Percentiles rank a stretch among this genome's conserved stretches.
Evolutionary conservation across 2,113 vertebrate species (phyloP).

Genomic region (Melanostigma gelatinosum): DNA sequence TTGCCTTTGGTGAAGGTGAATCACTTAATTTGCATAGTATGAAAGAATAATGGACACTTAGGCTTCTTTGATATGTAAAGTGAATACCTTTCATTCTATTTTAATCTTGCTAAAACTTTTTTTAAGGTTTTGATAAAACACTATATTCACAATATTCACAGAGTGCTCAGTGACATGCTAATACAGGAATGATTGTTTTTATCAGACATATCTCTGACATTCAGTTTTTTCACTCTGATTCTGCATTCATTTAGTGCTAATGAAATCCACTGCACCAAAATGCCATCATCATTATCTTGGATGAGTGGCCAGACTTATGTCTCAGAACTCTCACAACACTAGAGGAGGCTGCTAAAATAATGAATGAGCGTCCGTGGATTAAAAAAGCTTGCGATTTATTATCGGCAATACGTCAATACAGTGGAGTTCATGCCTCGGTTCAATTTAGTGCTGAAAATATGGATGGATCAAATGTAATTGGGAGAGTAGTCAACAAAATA

Average conservation of each 20-base stretch:
- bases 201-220: background rate
- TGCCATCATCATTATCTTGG: slow-evolving; percentile 51
- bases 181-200: slow-evolving; percentile 4
- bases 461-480: background rate
- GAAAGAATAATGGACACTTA: slow-evolving; percentile 15
- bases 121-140: slow-evolving; percentile 8
- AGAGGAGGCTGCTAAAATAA: slow-evolving; percentile 12
- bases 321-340: slow-evolving; percentile 19
- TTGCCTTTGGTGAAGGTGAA: slow-evolving; percentile 33
- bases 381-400: slow-evolving; percentile 1
- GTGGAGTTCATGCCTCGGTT: no score
- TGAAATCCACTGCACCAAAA: slow-evolving; percentile 49
- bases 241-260: slow-evolving; percentile 40
- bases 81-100: slow-evolving; percentile 2
- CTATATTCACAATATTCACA: background rate
- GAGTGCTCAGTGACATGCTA: background rate
- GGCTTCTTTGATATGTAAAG: slow-evolving; percentile 14
- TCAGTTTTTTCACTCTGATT: slow-evolving; percentile 18
- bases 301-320: slow-evolving; percentile 22
- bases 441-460: no score
- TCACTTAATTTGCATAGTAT: slow-evolving; percentile 44
- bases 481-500: background rate
- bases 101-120: slow-evolving; percentile 3
- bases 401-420: background rate
- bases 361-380: slow-evolving; percentile 13